Conservation (phyloP, 2,797 vertebrate genomes). For the Zenarchopterus dispar region DNA sequence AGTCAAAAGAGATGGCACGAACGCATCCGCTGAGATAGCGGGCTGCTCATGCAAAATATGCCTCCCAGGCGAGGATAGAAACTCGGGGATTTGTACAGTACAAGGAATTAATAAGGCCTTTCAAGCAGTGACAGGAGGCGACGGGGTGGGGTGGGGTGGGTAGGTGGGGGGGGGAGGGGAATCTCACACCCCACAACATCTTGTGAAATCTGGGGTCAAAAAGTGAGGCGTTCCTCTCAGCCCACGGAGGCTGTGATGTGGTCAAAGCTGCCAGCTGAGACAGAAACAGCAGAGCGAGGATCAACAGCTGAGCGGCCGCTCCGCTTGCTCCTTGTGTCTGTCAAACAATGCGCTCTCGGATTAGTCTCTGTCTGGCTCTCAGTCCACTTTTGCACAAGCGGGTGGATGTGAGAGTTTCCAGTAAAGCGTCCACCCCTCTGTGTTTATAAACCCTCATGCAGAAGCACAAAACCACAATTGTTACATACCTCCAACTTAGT, state of each 20-base stretch:
- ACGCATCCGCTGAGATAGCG: conserved; percentile 13
- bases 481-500: conserved; percentile 8
- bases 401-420: conserved; percentile 5
- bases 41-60: conserved; percentile 9
- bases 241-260: conserved; percentile 24
- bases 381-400: not conserved
- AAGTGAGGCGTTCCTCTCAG: conserved; percentile 32
- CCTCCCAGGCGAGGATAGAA: conserved; percentile 4
- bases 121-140: conserved; percentile 19
- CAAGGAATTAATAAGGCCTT: conserved; percentile 61
- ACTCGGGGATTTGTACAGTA: conserved; percentile 42
- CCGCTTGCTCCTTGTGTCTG: not conserved
- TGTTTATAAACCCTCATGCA: conserved; percentile 4
- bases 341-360: conserved; percentile 12
- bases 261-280: conserved; percentile 35
- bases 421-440: not conserved
- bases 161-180: conserved; percentile 23
- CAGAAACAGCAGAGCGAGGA: conserved; percentile 43
- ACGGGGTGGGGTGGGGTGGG: too few species aligned
- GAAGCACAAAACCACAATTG: conserved; percentile 3
- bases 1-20: conserved; percentile 22
- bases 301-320: conserved; percentile 51
- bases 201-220: conserved; percentile 49
- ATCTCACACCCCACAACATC: conserved; percentile 12
- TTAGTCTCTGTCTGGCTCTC: conserved; percentile 6